phyloP scores from a whole-genome alignment of 1,140 invertebrate genomes.

The Papilio polyxenes region DNA sequence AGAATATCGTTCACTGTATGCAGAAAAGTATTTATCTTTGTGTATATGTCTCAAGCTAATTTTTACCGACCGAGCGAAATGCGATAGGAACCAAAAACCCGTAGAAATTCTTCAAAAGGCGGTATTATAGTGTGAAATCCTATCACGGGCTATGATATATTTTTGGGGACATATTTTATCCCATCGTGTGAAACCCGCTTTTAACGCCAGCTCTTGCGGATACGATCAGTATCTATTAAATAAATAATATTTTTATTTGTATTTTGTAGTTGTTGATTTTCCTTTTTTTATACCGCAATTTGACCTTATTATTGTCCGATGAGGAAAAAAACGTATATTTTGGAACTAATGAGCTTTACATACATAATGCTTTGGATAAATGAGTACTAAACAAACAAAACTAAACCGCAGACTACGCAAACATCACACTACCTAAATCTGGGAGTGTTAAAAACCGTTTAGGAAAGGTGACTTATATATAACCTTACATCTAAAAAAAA shows the following conservation, averaged over 20 bases:
- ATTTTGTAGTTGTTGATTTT: neutral
- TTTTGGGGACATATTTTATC: neutral
- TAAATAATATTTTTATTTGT: neutral
- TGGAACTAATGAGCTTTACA: neutral
- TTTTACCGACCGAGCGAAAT: too few species aligned
- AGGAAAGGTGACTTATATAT: neutral
- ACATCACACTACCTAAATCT: neutral
- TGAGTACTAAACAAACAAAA: neutral
- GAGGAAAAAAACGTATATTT: conserved; percentile 1
- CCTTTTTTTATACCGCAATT: neutral
- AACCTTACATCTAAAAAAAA: neutral
- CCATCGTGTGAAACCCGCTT: neutral
- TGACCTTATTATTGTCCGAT: conserved; percentile 1
- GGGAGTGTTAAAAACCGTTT: conserved; percentile 14
- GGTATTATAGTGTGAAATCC: too few species aligned
- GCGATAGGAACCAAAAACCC: too few species aligned
- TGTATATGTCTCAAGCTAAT: too few species aligned
- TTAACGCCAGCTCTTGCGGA: neutral
- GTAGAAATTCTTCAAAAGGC: neutral
- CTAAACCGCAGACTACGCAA: conserved; percentile 14
- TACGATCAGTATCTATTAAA: neutral
- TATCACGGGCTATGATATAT: too few species aligned
- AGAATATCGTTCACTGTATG: too few species aligned
- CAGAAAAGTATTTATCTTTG: too few species aligned
- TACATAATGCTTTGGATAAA: neutral